Conservation (phyloP, 2,797 vertebrate genomes). For the Aulostomus chinensis region DNA sequence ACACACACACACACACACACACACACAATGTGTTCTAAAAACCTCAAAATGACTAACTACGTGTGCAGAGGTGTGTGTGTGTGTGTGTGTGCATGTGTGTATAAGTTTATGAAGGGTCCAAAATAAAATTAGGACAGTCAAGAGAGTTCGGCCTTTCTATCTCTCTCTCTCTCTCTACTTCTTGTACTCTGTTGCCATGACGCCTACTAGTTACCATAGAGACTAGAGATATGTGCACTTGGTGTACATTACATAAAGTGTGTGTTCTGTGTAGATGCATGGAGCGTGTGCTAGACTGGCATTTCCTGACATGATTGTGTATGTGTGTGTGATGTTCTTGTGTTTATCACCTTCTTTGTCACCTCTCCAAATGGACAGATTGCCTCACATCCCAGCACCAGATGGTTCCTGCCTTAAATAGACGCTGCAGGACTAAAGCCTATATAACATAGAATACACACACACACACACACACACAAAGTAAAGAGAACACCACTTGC, state of each 20-base stretch:
- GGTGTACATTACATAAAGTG: conserved; percentile 61
- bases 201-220: conserved; percentile 82
- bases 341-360: conserved; percentile 75
- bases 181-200: conserved; percentile 77
- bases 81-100: neutral
- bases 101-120: conserved; percentile 28
- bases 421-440: conserved; percentile 53
- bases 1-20: neutral
- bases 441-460: conserved; percentile 32
- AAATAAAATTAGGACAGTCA: conserved; percentile 67
- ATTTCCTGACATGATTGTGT: conserved; percentile 31
- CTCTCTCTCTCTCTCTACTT: conserved; percentile 34
- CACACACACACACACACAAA: conserved; percentile 1
- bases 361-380: conserved; percentile 79
- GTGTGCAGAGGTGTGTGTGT: too few species aligned
- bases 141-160: conserved; percentile 71
- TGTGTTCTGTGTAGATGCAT: conserved; percentile 26
- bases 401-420: conserved; percentile 74
- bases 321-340: conserved; percentile 45
- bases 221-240: conserved; percentile 72
- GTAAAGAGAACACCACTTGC: neutral
- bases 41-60: conserved; percentile 20
- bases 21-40: conserved; percentile 15
- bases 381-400: conserved; percentile 74
- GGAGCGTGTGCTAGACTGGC: conserved; percentile 34